Evolutionary conservation across 2,113 vertebrate genomes (phyloP).

Genomic region (Pantherophis guttatus): DNA sequence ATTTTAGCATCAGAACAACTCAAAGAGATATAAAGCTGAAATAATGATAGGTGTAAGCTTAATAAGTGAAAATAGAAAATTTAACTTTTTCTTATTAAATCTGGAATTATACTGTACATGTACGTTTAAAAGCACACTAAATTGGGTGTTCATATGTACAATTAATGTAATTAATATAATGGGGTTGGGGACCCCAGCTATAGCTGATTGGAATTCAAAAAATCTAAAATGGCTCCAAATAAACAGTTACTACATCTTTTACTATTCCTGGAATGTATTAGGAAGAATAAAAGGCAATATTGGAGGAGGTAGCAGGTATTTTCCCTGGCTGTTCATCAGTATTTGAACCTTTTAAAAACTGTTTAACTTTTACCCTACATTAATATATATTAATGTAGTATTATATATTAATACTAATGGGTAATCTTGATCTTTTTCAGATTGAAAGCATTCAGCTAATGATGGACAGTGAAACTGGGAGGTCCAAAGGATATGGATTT

Average conservation of each 20-base stretch:
- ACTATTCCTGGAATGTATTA: neutral
- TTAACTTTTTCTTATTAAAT: neutral
- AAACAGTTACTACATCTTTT: neutral
- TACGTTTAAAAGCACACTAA: neutral
- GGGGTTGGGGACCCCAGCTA: neutral
- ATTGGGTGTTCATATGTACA: neutral
- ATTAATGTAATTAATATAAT: neutral
- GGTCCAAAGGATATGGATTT: slow-evolving; percentile 96
- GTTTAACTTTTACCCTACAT: neutral
- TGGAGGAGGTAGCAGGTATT: neutral
- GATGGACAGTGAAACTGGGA: slow-evolving; percentile 95
- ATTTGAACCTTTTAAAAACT: neutral
- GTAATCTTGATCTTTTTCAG: slow-evolving; percentile 61
- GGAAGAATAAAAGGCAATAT: neutral
- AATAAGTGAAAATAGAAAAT: neutral
- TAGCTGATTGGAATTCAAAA: neutral
- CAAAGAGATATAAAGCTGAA: neutral
- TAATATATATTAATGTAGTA: too few species aligned
- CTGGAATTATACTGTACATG: neutral
- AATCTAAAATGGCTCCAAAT: neutral
- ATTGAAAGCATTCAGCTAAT: slow-evolving; percentile 98
- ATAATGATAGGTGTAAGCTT: neutral
- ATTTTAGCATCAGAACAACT: neutral
- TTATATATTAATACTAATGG: neutral
- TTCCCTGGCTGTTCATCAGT: neutral